Evolutionary conservation across 2,113 vertebrate genomes (phyloP), one percentile per base, ranked within the genome.

Genomic region (Pseudopipra pipra): DNA sequence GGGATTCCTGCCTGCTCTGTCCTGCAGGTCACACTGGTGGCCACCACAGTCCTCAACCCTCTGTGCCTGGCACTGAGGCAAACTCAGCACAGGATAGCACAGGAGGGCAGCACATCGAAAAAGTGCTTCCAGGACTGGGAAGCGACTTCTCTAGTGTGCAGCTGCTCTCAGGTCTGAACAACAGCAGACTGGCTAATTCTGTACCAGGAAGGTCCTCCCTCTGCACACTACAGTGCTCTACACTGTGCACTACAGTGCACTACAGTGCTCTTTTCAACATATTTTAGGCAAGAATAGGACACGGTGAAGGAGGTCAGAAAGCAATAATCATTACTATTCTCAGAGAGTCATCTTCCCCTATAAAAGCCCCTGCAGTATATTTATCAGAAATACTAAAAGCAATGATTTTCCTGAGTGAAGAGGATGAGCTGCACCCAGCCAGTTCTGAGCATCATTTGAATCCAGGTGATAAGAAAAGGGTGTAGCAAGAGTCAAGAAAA

Each of bases 11-110:
- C 71, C 65, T n/a, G 55, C 12, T 52, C 33, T 9, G 35, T 27
- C 30, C 22, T 18, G 15, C 12, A 21, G 63, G 31, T 9, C 54
- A 43, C 63, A 7, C 14, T 6, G 24, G 25, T 10, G 37, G 37
- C 4, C 41, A 16, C 41, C 51, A 54, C 31, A 23, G 37, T 6
- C 49, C 44, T 73, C 52, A 44, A 31, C 17, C 11, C 82, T 55
- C 39, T 0, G 1, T 2, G 3, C n/a, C 43, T 28, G 43, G 41
- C n/a, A 58, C 22, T 0, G 0, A 67, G 35, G 17, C 22, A 28
- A 70, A 17, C 12, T 72, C 41, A 10, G 5, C 5, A 1, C 47
- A 59, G 51, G 75, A 9, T 4, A 41, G 25, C 0, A 3, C 67
- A 92, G 65, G 25, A 52, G 46, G 23, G n/a, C 16, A 79, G 49